phyloP scores from a whole-genome alignment of 2,797 vertebrate genomes.

The Poeciliopsis turneri region DNA sequence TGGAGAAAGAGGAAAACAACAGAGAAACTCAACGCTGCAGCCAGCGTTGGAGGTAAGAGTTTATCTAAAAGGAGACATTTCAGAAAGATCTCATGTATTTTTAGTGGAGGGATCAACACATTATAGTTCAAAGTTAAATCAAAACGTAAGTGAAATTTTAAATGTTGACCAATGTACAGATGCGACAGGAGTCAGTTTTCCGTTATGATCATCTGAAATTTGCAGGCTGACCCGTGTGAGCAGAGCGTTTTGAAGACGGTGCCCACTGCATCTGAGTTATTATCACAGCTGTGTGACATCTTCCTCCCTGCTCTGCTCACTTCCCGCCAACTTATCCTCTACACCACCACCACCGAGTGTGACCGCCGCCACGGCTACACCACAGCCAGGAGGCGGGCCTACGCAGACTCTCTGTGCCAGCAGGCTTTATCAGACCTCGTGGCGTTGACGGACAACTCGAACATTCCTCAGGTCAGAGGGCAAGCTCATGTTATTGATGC shows the following conservation, averaged over 20 bases:
- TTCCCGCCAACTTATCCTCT: constrained; percentile 71
- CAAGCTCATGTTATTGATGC: constrained; percentile 10
- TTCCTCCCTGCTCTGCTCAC: constrained; percentile 76
- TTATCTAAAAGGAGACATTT: not conserved
- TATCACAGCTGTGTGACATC: constrained; percentile 74
- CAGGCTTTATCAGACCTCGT: constrained; percentile 78
- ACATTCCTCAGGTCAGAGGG: not conserved
- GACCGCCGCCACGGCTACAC: constrained; percentile 72
- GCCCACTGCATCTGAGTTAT: constrained; percentile 31
- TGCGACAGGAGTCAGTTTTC: not conserved
- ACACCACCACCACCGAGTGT: constrained; percentile 71
- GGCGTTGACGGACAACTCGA: constrained; percentile 55
- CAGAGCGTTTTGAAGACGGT: not conserved
- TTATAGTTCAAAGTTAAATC: not conserved
- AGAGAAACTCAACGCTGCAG: constrained; percentile 14
- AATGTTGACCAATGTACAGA: not conserved
- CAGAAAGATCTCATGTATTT: not conserved
- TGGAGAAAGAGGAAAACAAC: constrained; percentile 22
- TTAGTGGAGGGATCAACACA: not conserved
- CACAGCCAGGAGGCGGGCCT: constrained; percentile 66
- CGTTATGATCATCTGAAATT: not conserved
- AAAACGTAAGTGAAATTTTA: not conserved
- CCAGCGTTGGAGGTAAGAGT: constrained; percentile 30
- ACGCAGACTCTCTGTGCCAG: constrained; percentile 73
- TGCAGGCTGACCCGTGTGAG: constrained; percentile 27